Base-by-base conservation (phyloP, 2,797 vertebrate species). In the Peromyscus attwateri region DNA sequence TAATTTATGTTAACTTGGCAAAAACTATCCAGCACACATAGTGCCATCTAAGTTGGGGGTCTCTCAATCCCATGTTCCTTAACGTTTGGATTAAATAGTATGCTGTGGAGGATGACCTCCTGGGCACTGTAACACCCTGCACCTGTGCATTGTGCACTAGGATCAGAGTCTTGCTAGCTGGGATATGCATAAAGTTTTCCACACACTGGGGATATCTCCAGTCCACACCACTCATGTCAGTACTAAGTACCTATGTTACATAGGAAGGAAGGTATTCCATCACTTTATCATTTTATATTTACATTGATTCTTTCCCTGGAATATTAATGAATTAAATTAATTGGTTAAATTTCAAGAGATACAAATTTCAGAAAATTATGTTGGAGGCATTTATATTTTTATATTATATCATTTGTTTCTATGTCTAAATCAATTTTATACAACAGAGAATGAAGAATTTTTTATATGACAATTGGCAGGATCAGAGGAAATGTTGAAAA, bases 91-190 rank as follows among this genome's bases (percentile, higher is more conserved):
- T 12, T 55, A 57, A 64, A 7, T 40, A 25, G 10, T 25, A 34
- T 21, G 1, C 0, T 75, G 68, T 60, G 16, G 23, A 29, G 29
- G 9, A 5, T 31, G 34, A 8, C 27, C 4, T 21, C 19, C 2
- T 55, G 4, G 10, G 31, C 25, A 11, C 57, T 16, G 9, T 6
- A 21, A 37, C 4, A 34, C 31, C 14, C 31, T 40, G n/a, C 1
- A 23, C 23, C 34, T 57, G 0, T 3, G 23, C 16, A 27, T 1
- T 13, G 6, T 34, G 29, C 37, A 0, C 9, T 27, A 21, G 1
- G 3, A 66, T 40, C 3, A 7, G 14, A 11, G 2, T 3, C 0
- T 12, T 9, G 29, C 4, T 23, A 40, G 0, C 3, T 37, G 4
- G 12, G 29, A 64, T 23, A 64, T 23, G 1, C 1, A 8, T 4